Base-by-base conservation (phyloP, 2,888 invertebrate species). In the Pandemis heparana region DNA sequence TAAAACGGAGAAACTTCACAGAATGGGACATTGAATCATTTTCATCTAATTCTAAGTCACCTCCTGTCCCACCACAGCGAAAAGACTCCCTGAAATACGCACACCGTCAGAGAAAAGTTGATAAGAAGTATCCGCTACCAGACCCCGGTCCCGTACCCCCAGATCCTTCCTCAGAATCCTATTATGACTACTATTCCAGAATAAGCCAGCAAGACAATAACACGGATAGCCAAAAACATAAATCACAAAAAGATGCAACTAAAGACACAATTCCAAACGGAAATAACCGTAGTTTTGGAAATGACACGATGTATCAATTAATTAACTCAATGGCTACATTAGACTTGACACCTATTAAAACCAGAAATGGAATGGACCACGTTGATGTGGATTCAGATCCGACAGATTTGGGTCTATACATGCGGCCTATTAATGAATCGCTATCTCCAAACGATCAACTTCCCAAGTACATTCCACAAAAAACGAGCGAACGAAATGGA, bases 21-120 rank as follows among this genome's bases (percentile, higher is more conserved):
- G 95, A 95, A 75, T 96, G 96, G 96, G 95, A 95, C 82, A 94
- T 94, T 60, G 94, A 95, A 78, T 83, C 90, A 1, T 92, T 90
- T 75, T 85, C 84, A 70, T 82, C 87, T 23, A 91, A 87, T 77
- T 90, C 87, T 66, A 90, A 90, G 77, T 90, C 91, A 67, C 88
- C 91, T 73, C 93, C 94, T 69, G 79, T 86, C 10, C 93, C 94
- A 9, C 94, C 94, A 5, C 94, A 92, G 76, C 87, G 94, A 75
- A 94, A 89, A 80, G 95, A 95, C 84, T 95, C 95, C 14, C 83
- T 94, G 12, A 95, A 95, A 86, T 95, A 95, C 86, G 92, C 95
- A 32, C 94, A 95, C 75, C 84, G 95, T 65, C 95, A 95, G 79
- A 89, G 95, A 80, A 94, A 94, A 81, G 88, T 81, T 46, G 95